Conservation (phyloP, 2,888 invertebrate species). For the Leucophenga maculata region DNA sequence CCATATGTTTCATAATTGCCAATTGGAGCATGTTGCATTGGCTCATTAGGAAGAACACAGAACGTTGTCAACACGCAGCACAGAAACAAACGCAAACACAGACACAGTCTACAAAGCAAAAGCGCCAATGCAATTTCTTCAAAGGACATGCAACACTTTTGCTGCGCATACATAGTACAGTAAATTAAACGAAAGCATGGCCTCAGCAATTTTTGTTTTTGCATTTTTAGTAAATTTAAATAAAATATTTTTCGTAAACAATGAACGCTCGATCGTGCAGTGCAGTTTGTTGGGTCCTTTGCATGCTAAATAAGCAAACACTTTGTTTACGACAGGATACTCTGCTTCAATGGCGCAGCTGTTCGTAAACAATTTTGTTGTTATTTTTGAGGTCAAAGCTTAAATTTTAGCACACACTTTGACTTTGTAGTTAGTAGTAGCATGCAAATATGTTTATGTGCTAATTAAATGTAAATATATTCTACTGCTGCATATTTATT, state of each 20-base stretch:
- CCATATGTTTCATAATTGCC: slow-evolving; percentile 27
- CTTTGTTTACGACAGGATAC: too few relatives aligned
- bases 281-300: too few relatives aligned
- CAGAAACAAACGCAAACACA: too few relatives aligned
- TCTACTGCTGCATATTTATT: not conserved
- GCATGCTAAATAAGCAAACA: too few relatives aligned
- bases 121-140: not conserved
- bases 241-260: slow-evolving; percentile 11
- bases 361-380: not conserved
- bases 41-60: not conserved
- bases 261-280: not conserved
- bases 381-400: not conserved
- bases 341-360: not conserved
- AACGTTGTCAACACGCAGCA: not conserved
- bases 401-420: too few relatives aligned
- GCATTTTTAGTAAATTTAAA: not conserved
- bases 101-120: not conserved
- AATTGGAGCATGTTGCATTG: slow-evolving; percentile 30
- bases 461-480: slow-evolving; percentile 13
- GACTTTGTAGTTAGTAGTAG: too few relatives aligned
- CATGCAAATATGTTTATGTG: not conserved
- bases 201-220: too few relatives aligned
- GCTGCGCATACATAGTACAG: not conserved
- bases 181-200: too few relatives aligned
- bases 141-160: not conserved